Base-by-base conservation (phyloP, 2,113 vertebrate species). In the Actenoides lindsayi region DNA sequence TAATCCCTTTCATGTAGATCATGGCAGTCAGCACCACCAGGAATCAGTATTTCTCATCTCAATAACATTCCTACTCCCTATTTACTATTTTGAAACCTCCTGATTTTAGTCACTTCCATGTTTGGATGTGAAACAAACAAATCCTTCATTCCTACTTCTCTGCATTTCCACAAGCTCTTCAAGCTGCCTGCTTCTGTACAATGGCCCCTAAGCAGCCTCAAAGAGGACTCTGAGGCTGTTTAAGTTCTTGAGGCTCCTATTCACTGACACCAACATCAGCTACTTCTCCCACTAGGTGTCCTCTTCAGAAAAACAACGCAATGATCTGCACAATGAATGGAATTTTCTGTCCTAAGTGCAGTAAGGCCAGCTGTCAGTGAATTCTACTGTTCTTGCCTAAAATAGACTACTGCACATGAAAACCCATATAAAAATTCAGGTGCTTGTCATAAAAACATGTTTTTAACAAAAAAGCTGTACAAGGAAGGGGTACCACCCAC, bases 251-350 rank as follows among this genome's bases (percentile, higher is more conserved):
- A 89, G 11, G 39, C 46, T 92, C 62, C 86, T 59, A 67, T 1
- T 84, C 24, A 71, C 37, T 84, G 35, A 60, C 0, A 1, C 12
- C 53, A 77, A 35, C 24, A 93, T 53, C 48, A 54, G 30, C 67
- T 79, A 69, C 65, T 91, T 93, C 74, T 86, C 60, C 87, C 90
- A 93, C 74, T 91, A 95, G 84, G 59, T 90, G 81, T 85, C 87
- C 87, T 84, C 87, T 91, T 94, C 67, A 91, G 62, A 79, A 93
- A 93, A 96, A 81, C 56, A 89, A 41, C 31, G 33, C 24, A 44
- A 17, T 9, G 15, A 74, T 62, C 24, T 75, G 65, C 60, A 87
- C 56, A 78, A 48, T 7, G 31, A 79, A 69, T 14, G 57, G 21
- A 56, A 68, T 75, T 84, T 93, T 89, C 31, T 81, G 33, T 87